Percentiles rank a stretch among this genome's conserved stretches.
Conservation (phyloP, 2,113 vertebrate genomes). For the Chionomys nivalis region DNA sequence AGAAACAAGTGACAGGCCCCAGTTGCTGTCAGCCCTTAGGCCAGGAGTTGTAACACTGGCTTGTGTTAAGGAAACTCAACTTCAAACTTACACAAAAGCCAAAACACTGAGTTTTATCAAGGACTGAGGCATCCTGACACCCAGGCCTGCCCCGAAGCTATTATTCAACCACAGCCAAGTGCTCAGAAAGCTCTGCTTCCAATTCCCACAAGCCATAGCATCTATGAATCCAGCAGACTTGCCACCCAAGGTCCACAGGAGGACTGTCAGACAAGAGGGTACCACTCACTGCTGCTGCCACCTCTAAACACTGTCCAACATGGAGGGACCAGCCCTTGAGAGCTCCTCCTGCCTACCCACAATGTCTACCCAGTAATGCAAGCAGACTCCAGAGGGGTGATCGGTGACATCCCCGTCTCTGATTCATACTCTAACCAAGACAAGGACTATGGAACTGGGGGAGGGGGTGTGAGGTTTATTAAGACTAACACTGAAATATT, state of each 20-base stretch:
- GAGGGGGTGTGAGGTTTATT: background rate
- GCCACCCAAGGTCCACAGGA: background rate
- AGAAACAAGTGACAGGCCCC: background rate
- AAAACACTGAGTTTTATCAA: too few species aligned
- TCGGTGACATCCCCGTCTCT: background rate
- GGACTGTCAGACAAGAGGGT: background rate
- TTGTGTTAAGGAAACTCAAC: background rate
- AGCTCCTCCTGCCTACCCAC: background rate
- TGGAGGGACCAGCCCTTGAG: background rate
- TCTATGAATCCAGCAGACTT: background rate
- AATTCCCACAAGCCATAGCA: background rate
- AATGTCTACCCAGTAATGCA: background rate
- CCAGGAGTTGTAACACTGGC: background rate
- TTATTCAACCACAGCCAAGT: background rate
- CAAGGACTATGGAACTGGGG: background rate
- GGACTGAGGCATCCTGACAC: background rate
- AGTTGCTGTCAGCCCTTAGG: background rate
- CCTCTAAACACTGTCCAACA: too few species aligned
- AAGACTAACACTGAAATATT: background rate
- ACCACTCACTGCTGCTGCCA: background rate
- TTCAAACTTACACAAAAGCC: background rate
- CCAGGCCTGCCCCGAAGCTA: background rate
- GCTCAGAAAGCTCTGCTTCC: background rate
- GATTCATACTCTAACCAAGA: slow-evolving; percentile 45
- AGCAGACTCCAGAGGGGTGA: background rate